Percentiles rank a stretch among this genome's conserved stretches.
phyloP scores from a whole-genome alignment of 2,113 vertebrate species.

The Lota lota region DNA sequence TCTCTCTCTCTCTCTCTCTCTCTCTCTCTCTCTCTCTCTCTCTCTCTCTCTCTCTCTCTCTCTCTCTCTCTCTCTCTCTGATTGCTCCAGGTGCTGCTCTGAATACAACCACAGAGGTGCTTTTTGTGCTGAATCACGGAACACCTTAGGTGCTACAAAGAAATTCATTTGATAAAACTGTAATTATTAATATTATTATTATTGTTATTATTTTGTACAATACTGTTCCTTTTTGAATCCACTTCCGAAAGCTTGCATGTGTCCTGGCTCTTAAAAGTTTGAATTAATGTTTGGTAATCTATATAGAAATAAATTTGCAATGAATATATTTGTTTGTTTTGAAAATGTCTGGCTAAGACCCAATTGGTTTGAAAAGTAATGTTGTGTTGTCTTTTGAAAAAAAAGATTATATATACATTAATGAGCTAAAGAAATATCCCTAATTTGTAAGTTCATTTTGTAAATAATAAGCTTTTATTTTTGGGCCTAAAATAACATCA shows the following conservation, averaged over 20 bases:
- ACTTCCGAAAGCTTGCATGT: conserved; percentile 88
- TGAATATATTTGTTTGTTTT: conserved; percentile 53
- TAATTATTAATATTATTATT: conserved; percentile 94
- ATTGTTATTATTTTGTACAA: conserved; percentile 94
- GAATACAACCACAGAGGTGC: conserved; percentile 78
- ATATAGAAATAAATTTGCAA: conserved; percentile 46
- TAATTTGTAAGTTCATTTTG: conserved; percentile 84
- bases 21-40: conserved; percentile 41
- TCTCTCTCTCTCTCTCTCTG: conserved; percentile 60
- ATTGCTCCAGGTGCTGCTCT: conserved; percentile 84
- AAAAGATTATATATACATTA: conserved; percentile 70
- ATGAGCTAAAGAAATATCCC: conserved; percentile 69
- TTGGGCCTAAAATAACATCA: conserved; percentile 26
- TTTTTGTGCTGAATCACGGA: conserved; percentile 81
- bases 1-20: background rate
- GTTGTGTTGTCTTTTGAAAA: conserved; percentile 70
- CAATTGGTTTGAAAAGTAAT: conserved; percentile 42
- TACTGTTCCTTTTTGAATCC: conserved; percentile 84
- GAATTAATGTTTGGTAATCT: conserved; percentile 48
- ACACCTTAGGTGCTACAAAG: conserved; percentile 82
- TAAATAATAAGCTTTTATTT: conserved; percentile 75
- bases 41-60: conserved; percentile 38
- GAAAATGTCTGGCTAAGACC: conserved; percentile 20
- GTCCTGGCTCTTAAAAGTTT: conserved; percentile 73
- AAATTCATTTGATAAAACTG: conserved; percentile 87